These are phyloP conservation scores for Blastomussa wellsi DNA, from an alignment of 92 coral and sea anemone genomes.

Conservation along the genomic window DNA sequence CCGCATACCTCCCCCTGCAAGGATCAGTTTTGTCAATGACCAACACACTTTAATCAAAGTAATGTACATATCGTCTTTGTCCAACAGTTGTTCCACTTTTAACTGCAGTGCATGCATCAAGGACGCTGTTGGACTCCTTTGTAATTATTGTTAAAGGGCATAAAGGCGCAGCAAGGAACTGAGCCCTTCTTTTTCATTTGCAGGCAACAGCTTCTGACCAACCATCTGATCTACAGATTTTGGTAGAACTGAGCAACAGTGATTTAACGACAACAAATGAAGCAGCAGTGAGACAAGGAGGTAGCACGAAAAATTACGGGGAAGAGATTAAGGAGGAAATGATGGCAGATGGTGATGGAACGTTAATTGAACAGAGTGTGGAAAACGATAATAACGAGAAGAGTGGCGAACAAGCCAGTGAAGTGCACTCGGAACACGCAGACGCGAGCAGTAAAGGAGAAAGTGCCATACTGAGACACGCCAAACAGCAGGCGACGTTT, in stretches of 20 bases:
- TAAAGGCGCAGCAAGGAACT: background rate
- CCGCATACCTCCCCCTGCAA: background rate
- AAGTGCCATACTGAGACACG: background rate
- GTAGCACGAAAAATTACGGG: background rate
- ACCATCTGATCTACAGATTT: constrained; percentile 21
- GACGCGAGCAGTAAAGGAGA: background rate
- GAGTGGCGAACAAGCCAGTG: background rate
- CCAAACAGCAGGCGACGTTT: background rate
- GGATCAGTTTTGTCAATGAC: background rate
- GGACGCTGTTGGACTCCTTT: background rate
- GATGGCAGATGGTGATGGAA: background rate
- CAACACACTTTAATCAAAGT: background rate
- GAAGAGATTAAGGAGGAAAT: background rate
- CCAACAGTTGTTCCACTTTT: background rate
- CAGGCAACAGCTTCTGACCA: constrained; percentile 20
- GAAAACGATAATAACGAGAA: background rate
- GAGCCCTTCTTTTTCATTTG: background rate
- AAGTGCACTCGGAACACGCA: background rate
- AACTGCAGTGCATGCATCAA: background rate
- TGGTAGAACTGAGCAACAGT: constrained; percentile 34
- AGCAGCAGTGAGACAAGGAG: background rate
- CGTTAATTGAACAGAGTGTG: background rate
- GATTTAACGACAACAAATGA: background rate
- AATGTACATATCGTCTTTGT: background rate
- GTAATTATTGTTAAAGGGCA: background rate